Evolutionary conservation across 2,888 invertebrate species (phyloP).

Genomic region (Himalopsyche tibetana): DNA sequence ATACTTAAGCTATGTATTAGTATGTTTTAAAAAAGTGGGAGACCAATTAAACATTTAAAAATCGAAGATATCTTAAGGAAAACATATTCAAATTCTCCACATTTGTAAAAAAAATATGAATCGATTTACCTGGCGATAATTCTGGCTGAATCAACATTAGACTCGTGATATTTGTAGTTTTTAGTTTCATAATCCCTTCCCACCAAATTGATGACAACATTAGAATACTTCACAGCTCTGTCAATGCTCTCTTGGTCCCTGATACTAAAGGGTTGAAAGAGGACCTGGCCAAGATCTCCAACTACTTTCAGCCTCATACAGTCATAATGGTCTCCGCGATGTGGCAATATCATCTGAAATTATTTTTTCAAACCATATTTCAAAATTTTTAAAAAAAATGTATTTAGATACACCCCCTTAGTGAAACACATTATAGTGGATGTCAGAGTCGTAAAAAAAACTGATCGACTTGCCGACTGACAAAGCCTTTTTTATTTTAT

Average conservation of each 20-base stretch:
- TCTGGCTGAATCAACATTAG: slow-evolving; percentile 90
- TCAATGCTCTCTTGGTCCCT: slow-evolving; percentile 90
- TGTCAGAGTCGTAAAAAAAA: too few species aligned
- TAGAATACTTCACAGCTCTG: slow-evolving; percentile 93
- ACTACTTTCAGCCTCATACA: slow-evolving; percentile 86
- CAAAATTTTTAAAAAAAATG: too few species aligned
- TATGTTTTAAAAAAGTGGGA: too few species aligned
- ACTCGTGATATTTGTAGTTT: slow-evolving; percentile 91
- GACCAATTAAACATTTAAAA: too few species aligned
- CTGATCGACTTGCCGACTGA: too few species aligned
- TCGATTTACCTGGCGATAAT: slow-evolving; percentile 83
- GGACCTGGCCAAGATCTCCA: slow-evolving; percentile 97
- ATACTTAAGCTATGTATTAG: too few species aligned
- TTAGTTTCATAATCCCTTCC: slow-evolving; percentile 95
- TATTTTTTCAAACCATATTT: neutral
- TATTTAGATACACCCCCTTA: neutral
- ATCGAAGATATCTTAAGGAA: too few species aligned
- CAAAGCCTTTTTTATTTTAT: too few species aligned
- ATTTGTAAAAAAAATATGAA: neutral
- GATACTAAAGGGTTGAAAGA: slow-evolving; percentile 91
- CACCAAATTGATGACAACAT: slow-evolving; percentile 96
- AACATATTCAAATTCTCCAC: too few species aligned
- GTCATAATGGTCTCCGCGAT: slow-evolving; percentile 91
- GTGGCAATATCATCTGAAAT: slow-evolving; percentile 92
- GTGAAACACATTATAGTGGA: neutral